phyloP scores from a whole-genome alignment of 30 jellyfish, hydroid and myxozoan species.

The Cassiopea xamachana region DNA sequence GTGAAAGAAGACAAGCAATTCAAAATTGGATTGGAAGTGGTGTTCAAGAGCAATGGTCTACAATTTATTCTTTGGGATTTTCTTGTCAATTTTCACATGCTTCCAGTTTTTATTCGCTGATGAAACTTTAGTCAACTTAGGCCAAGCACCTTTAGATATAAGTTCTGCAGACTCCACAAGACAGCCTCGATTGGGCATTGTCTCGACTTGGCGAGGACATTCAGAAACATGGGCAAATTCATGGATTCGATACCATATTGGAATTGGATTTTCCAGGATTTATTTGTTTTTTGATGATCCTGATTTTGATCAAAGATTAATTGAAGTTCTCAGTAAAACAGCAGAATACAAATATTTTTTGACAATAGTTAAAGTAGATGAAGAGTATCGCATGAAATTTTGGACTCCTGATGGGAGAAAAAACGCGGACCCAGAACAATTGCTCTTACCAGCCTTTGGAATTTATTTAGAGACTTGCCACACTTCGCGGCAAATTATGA shows the following conservation, averaged over 20 bases:
- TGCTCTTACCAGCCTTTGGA: conserved; percentile 54
- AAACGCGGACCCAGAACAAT: conserved; percentile 52
- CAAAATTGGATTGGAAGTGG: neutral
- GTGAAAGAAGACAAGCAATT: neutral
- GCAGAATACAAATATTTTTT: conserved; percentile 31
- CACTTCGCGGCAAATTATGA: conserved; percentile 66
- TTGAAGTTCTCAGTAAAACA: conserved; percentile 25
- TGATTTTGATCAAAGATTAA: conserved; percentile 15
- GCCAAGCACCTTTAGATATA: conserved; percentile 33
- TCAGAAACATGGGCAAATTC: conserved; percentile 74
- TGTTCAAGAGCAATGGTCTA: neutral
- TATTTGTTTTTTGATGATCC: conserved; percentile 72
- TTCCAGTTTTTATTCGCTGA: conserved; percentile 5
- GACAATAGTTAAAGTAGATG: conserved; percentile 40
- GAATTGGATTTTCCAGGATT: conserved; percentile 61
- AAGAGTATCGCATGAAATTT: conserved; percentile 43
- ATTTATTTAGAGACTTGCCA: conserved; percentile 40
- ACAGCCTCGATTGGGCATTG: conserved; percentile 31
- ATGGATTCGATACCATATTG: conserved; percentile 72
- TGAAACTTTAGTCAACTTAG: conserved; percentile 44
- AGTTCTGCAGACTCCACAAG: conserved; percentile 8
- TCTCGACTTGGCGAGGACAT: conserved; percentile 73
- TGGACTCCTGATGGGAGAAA: conserved; percentile 37
- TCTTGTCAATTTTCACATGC: neutral
- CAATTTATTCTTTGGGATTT: neutral